phyloP scores from a whole-genome alignment of 2,797 vertebrate genomes.

The Chelmon rostratus region DNA sequence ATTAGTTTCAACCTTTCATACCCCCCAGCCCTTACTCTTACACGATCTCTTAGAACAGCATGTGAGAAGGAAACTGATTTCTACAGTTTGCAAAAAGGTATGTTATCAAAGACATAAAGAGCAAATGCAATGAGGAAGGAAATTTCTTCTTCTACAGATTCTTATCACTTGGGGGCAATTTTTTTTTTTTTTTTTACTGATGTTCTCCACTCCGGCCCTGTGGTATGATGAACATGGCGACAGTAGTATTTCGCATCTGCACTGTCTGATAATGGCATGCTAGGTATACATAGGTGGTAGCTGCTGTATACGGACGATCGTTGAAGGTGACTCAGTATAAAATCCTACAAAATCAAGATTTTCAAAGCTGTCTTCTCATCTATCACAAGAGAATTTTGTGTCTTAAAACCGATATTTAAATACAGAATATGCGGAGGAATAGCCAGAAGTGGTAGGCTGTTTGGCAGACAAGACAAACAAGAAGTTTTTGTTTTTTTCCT shows the following conservation, averaged over 20 bases:
- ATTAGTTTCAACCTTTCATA: constrained; percentile 24
- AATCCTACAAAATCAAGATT: constrained; percentile 81
- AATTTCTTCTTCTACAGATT: constrained; percentile 30
- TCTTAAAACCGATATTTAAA: constrained; percentile 67
- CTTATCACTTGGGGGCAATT: constrained; percentile 19
- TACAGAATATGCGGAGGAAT: constrained; percentile 68
- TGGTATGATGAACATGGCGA: constrained; percentile 6
- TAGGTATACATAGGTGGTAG: constrained; percentile 13
- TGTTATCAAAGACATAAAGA: constrained; percentile 50
- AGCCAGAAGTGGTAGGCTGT: constrained; percentile 50
- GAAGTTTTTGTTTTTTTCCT: constrained; percentile 28
- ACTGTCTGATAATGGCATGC: neutral
- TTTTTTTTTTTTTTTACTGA: constrained; percentile 12
- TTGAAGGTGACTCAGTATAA: constrained; percentile 74
- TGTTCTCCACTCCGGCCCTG: constrained; percentile 11
- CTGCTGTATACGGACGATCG: constrained; percentile 20
- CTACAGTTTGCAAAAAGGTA: constrained; percentile 16
- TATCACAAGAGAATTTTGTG: constrained; percentile 58
- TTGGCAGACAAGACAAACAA: constrained; percentile 59
- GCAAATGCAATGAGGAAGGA: constrained; percentile 44
- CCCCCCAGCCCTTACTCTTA: constrained; percentile 31
- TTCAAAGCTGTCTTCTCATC: constrained; percentile 62
- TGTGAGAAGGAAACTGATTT: constrained; percentile 20
- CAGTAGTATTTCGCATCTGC: neutral
- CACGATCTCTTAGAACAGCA: constrained; percentile 24